These are phyloP conservation scores for Bubo bubo DNA, from an alignment of 2,113 vertebrate species.

Conservation along the genomic window DNA sequence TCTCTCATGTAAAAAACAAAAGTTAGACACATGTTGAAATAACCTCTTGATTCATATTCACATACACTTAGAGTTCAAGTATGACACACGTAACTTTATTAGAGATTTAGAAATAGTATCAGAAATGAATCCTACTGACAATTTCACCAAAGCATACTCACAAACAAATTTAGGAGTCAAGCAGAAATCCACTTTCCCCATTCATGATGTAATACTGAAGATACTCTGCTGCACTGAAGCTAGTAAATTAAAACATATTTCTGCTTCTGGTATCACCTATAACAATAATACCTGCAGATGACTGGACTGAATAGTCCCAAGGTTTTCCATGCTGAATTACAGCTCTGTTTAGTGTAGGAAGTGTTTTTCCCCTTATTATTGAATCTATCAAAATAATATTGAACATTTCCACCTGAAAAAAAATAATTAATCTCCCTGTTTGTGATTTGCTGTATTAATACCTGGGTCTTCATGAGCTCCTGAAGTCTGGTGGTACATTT, in stretches of 20 bases:
- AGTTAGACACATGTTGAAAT: conserved; percentile 6
- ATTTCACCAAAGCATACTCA: not conserved
- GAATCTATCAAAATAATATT: not conserved
- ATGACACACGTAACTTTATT: not conserved
- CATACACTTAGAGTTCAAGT: not conserved
- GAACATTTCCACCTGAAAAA: not conserved
- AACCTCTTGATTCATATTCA: not conserved
- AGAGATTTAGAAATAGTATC: not conserved
- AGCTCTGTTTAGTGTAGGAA: not conserved
- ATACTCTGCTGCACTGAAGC: not conserved
- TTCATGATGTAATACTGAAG: not conserved
- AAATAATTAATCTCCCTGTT: not conserved
- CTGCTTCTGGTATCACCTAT: not conserved
- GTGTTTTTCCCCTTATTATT: not conserved
- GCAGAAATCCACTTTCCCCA: not conserved
- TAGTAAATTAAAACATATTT: not conserved
- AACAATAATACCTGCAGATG: not conserved
- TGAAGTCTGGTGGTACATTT: not conserved
- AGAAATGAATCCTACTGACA: not conserved
- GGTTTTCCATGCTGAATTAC: not conserved
- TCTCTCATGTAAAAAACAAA: not conserved
- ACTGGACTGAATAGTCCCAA: not conserved
- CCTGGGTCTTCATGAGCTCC: not conserved
- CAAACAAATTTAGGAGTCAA: not conserved
- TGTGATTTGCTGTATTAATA: not conserved